Base-by-base conservation (phyloP, 2,113 vertebrate species). In the Siphamia tubifer region DNA sequence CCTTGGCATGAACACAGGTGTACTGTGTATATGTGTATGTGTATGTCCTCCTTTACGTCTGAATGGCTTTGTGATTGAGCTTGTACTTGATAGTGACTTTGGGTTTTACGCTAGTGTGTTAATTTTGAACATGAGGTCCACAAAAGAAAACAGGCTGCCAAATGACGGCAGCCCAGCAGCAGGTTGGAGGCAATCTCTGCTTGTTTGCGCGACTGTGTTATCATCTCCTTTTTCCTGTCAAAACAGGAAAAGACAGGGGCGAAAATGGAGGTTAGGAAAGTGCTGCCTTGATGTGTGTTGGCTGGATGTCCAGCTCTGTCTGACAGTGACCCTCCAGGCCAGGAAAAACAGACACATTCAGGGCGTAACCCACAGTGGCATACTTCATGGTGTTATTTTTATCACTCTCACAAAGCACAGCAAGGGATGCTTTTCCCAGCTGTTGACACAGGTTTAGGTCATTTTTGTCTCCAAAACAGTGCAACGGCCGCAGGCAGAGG, bases 201-300 rank as follows among this genome's bases (percentile, higher is more conserved):
- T 84, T 90, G 87, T 92, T 91, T 92, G 85, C 72, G 60, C 35
- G 74, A 61, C 77, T 34, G 47, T 84, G 85, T 85, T 88, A 91
- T 92, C 89, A 77, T 87, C 84, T 79, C 79, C 83, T 79, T 83
- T 87, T 92, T 92, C 90, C 91, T 88, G 88, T 91, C 86, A 91
- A 91, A 92, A 92, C 90, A 91, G 91, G 91, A 92, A 91, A 86
- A 36, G 81, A 77, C 81, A 79, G 73, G 77, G 79, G 76, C 34
- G 79, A 90, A 84, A 89, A 87, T 79, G 83, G 83, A 85, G 83
- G 76, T 53, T 86, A 80, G 90, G 86, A 90, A 90, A 89, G 84
- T 87, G 83, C 53, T 78, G 68, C 85, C 86, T 90, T 83, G 77
- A 87, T 88, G 84, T 88, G 80, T 69, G 83, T 79, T 88, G 81